Base-by-base conservation (phyloP, 2,797 vertebrate genomes). In the Macrochelys suwanniensis region DNA sequence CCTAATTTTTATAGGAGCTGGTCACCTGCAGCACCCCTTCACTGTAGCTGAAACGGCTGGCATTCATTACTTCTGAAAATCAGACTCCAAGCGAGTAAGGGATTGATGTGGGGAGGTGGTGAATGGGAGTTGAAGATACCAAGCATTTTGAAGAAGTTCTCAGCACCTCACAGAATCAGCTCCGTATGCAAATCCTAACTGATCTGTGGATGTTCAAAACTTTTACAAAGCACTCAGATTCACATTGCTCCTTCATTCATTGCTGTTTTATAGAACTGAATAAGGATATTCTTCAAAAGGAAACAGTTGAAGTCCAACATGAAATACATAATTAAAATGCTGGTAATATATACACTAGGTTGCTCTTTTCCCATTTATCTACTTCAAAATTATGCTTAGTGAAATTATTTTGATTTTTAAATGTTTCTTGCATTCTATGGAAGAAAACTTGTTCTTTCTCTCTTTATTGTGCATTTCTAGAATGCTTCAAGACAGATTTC, bases 311-410 rank as follows among this genome's bases (percentile, higher is more conserved):
- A 90, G 31, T 89, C 80, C 50, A 88, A 89, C 45, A 77, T 90
- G 74, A 91, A 90, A 84, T 51, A 88, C 21, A 5, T 92, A 89
- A 90, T 94, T 94, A 95, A 77, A 94, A 89, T 79, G 59, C 80
- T 65, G 49, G 1, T 87, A 90, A 51, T 47, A 45, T 76, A 54
- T 26, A 87, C 45, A 90, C 42, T 83, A 15, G 80, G 21, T 53
- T 84, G 49, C 88, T 94, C 47, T 92, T 96, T 96, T 78, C 77
- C 23, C 6, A 1, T 97, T 97, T 96, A 61, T 97, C 92, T 95
- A 6, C 71, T 95, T 95, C 95, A 90, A 89, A 97, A 97, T 96
- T 95, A 84, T 94, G 94, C 93, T 95, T 97, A 96, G 85, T 92
- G 83, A 91, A 93, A 74, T 26, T 88, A 88, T 78, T 90, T 92